Evolutionary conservation across 2,797 vertebrate genomes (phyloP).

Genomic region (Peromyscus attwateri): DNA sequence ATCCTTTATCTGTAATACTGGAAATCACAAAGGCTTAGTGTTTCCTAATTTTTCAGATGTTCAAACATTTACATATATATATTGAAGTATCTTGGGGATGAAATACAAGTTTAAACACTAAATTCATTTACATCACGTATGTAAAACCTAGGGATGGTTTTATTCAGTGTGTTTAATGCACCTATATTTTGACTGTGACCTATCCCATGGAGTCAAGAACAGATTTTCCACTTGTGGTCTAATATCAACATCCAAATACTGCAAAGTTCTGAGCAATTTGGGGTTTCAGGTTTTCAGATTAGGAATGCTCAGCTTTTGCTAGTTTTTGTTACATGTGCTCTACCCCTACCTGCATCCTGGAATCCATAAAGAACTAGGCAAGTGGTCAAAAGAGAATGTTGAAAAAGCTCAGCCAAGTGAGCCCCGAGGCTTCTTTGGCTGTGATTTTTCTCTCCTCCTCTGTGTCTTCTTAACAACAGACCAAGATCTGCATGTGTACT

Average conservation of each 20-base stretch:
- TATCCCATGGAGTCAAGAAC: neutral
- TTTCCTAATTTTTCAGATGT: constrained; percentile 6
- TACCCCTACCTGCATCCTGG: neutral
- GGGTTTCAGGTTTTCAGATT: neutral
- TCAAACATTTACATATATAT: neutral
- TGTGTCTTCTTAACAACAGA: neutral
- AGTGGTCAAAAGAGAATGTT: neutral
- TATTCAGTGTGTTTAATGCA: neutral
- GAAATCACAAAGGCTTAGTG: neutral
- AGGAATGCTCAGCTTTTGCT: neutral
- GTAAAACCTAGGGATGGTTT: neutral
- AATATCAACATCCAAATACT: neutral
- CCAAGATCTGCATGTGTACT: neutral
- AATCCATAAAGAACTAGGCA: neutral
- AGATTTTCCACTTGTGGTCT: neutral
- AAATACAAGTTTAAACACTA: neutral
- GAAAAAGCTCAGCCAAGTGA: neutral
- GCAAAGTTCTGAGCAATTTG: neutral
- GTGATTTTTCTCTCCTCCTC: neutral
- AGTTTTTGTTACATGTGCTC: neutral
- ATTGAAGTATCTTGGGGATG: neutral
- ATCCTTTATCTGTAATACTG: neutral
- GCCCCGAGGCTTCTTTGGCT: neutral
- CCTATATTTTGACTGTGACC: neutral
- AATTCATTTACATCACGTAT: neutral